Evolutionary conservation across 2,888 invertebrate genomes (phyloP), one percentile per base, ranked within the genome.

Genomic region (Drosophila subquinaria): DNA sequence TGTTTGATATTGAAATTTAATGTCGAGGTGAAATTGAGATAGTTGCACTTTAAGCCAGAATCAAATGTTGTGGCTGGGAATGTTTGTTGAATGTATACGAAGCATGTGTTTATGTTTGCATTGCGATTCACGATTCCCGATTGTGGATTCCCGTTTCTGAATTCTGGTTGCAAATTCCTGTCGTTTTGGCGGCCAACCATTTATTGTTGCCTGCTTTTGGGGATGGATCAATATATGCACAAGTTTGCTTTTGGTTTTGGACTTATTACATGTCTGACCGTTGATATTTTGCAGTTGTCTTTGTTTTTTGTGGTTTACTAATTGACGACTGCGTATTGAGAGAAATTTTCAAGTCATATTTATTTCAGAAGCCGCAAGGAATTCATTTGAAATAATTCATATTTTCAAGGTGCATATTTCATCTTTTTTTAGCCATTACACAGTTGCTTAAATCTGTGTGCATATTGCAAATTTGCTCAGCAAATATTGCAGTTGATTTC

Each of bases 1-100:
- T 38, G 50, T 42, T 61, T 57, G 17, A 61, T 59, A 23, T 43
- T 35, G 61, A 73, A 86, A 82, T 82, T 88, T 67, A 82, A 82
- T 88, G 88, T 82, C 63, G 83, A 85, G 81, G 65, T 82, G 47
- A 80, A 86, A 76, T 63, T 76, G 36, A 48, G 61, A 70, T 48
- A 66, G 72, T 56, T 53, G 62, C 83, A 76, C 88, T 82, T 82
- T 70, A 82, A 82, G 81, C 86, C 60, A 47, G 53, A 70, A 50
- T 71, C 53, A 64, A 64, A 52, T 61, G 61, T 47, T 55, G 61
- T 56, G 71, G 75, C 56, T 52, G 53, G 51, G 33, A 81, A 67
- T 73, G 82, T 81, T 84, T 87, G 81, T 53, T 6, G 50, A 62
- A 47, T 55, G 62, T 20, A n/a, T 17, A 13, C 38, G 20, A 42